Evolutionary conservation across 2,888 invertebrate genomes (phyloP).

Genomic region (Rotaria magnacalcarata): DNA sequence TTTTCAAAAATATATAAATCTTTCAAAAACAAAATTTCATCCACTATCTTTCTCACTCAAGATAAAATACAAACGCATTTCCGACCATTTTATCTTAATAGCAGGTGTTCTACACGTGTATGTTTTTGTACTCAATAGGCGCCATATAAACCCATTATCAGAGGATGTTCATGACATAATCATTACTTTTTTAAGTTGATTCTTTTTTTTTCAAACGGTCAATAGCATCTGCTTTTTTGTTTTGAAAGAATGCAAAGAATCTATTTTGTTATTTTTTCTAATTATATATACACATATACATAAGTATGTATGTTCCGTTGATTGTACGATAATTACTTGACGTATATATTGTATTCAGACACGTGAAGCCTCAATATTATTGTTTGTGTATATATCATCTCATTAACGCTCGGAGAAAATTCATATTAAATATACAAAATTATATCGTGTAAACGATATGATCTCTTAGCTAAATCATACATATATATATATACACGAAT

Average conservation of each 20-base stretch:
- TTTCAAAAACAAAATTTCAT: too few relatives aligned
- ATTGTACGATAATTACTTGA: constrained; percentile 2
- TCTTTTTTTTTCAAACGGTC: not conserved
- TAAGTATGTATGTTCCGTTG: constrained; percentile 1
- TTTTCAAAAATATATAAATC: too few relatives aligned
- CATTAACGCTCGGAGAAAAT: not conserved
- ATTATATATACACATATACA: not conserved
- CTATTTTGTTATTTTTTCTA: constrained; percentile 16
- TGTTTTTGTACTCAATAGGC: constrained; percentile 4
- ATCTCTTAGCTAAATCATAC: constrained; percentile 18
- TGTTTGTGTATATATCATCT: not conserved
- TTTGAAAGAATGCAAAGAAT: not conserved
- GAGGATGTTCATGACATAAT: constrained; percentile 21
- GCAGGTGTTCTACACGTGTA: constrained; percentile 3
- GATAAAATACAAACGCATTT: not conserved
- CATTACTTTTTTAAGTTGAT: constrained; percentile 13
- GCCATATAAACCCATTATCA: constrained; percentile 14
- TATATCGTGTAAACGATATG: constrained; percentile 8
- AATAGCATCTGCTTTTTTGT: not conserved
- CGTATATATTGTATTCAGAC: not conserved
- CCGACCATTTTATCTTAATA: not conserved
- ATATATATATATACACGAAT: not conserved
- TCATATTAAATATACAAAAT: constrained; percentile 11
- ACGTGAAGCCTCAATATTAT: constrained; percentile 15
- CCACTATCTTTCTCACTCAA: too few relatives aligned